These are phyloP conservation scores for Musca vetustissima DNA, from an alignment of 1,140 invertebrate species.

Conservation along the genomic window DNA sequence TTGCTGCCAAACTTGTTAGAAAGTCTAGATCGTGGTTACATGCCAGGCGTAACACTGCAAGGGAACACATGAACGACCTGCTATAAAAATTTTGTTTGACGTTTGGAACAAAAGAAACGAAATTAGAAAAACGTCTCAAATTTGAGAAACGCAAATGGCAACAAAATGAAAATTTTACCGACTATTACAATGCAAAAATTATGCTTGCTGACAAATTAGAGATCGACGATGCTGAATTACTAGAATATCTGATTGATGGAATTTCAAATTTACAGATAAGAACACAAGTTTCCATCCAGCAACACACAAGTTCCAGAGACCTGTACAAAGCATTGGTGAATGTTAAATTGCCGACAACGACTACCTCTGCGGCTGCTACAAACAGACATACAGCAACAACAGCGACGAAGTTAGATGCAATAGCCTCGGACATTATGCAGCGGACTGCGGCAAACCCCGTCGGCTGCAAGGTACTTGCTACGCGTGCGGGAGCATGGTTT, in stretches of 20 bases:
- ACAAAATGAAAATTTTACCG: neutral
- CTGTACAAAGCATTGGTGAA: neutral
- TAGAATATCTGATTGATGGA: neutral
- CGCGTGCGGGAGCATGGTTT: neutral
- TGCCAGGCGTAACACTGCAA: too few relatives aligned
- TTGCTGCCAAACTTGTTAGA: neutral
- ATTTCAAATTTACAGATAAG: neutral
- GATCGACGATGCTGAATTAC: neutral
- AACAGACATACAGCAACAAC: neutral
- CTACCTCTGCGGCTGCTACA: too few relatives aligned
- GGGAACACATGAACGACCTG: too few relatives aligned
- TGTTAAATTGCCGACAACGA: neutral
- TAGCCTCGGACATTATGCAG: neutral
- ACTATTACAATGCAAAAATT: neutral
- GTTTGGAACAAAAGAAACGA: neutral
- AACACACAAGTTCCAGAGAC: neutral
- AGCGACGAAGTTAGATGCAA: neutral
- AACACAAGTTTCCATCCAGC: neutral
- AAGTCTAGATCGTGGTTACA: neutral
- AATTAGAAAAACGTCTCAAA: neutral
- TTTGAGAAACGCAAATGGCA: neutral
- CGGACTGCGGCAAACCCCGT: neutral
- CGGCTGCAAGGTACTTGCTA: neutral
- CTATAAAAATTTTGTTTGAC: neutral
- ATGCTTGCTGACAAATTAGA: neutral